Base-by-base conservation (phyloP, 2,113 vertebrate genomes). In the Oxyura jamaicensis region DNA sequence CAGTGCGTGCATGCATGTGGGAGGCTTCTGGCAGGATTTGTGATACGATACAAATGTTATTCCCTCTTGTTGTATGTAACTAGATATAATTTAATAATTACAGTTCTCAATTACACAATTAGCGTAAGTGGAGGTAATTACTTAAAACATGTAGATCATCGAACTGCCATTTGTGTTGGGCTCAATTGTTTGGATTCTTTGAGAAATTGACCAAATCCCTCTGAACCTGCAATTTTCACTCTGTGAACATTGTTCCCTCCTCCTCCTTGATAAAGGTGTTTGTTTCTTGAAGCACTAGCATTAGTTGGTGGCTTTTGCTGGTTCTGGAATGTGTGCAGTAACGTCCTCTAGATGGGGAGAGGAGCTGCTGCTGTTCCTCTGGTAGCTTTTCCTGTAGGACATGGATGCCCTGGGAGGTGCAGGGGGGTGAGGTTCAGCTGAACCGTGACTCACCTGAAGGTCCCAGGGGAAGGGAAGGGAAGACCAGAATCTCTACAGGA, bases 21-120 rank as follows among this genome's bases (percentile, higher is more conserved):
- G 85, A 91, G 59, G 58, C 48, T 48, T 93, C 88, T 88, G 78
- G 77, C 65, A 91, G 60, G 63, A 80, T 63, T 93, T 83, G 74
- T 28, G 50, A 60, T 90, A 93, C 52, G 44, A 58, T 91, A 92
- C 52, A 81, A 97, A 95, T 73, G n/a, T 95, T 88, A 95, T 84
- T 96, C 56, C 60, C 81, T 89, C 67, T 97, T 58, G 9, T 94
- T 97, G 66, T 92, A 91, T 71, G 69, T 94, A 95, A 93, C 63
- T 90, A 58, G 73, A 90, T 97, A 92, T 62, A 93, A 90, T 96
- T 97, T 97, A 94, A 94, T 96, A 97, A 96, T 96, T 96, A 90
- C 56, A 66, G 77, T 89, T 93, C 83, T 95, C 86, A 95, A 65
- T 97, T 97, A 91, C 60, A 48, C 97, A 92, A 94, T 98, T 97